Conservation (phyloP, 1,140 invertebrate species). For the Chrysopa pallens region DNA sequence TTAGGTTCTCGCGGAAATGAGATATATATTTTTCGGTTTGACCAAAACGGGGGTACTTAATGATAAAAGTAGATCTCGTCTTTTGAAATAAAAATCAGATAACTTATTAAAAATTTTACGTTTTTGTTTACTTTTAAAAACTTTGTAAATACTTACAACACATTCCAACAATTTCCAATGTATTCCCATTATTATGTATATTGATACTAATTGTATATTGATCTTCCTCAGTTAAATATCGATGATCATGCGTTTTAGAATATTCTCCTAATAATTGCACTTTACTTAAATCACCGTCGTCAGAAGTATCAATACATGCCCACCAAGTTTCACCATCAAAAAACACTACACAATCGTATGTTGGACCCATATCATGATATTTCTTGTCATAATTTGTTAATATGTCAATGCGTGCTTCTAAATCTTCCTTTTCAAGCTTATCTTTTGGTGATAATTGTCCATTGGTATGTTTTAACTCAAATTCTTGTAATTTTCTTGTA, state of each 20-base stretch:
- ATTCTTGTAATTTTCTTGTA: conserved; percentile 49
- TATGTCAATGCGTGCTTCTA: conserved; percentile 71
- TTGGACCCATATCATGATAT: conserved; percentile 67
- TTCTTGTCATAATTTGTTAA: conserved; percentile 76
- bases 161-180: conserved; percentile 83
- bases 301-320: conserved; percentile 77
- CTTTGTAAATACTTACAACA: conserved; percentile 52
- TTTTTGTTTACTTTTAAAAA: no score
- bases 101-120: no score
- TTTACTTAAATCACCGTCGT: conserved; percentile 56
- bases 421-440: conserved; percentile 76
- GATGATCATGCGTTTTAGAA: conserved; percentile 60
- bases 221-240: conserved; percentile 54
- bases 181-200: conserved; percentile 81
- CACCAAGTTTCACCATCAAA: conserved; percentile 67
- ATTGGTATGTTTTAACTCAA: conserved; percentile 39
- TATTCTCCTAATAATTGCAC: conserved; percentile 75
- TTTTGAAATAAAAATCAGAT: no score
- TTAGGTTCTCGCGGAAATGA: no score
- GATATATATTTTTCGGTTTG: no score
- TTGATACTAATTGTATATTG: conserved; percentile 84
- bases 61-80: no score
- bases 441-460: conserved; percentile 38
- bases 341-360: conserved; percentile 88
- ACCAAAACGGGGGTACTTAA: no score